Conservation (phyloP, 2,113 vertebrate species). For the Engystomops pustulosus region DNA sequence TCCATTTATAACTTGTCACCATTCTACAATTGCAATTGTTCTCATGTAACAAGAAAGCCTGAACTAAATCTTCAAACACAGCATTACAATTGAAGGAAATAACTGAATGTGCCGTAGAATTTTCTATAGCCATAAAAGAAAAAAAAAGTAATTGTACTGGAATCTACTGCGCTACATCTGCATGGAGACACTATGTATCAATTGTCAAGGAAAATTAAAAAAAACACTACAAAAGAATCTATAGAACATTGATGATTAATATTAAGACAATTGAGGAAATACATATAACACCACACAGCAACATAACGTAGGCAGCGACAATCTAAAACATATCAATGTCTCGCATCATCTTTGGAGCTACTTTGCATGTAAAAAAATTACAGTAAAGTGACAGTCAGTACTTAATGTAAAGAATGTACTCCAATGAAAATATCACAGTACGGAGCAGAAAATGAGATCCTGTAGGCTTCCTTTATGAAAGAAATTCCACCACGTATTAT, state of each 20-base stretch:
- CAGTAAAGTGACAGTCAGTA: conserved; percentile 28
- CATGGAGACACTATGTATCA: conserved; percentile 2
- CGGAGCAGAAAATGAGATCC: neutral
- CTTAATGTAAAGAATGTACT: conserved; percentile 9
- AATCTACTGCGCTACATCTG: neutral
- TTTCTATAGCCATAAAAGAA: neutral
- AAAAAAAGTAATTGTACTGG: neutral
- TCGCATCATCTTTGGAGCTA: neutral
- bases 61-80: neutral
- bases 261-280: neutral
- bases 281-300: neutral
- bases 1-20: neutral
- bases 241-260: conserved; percentile 8
- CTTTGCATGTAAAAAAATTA: conserved; percentile 26
- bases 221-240: conserved; percentile 1
- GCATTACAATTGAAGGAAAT: neutral
- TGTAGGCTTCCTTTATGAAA: neutral
- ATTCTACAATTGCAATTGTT: neutral
- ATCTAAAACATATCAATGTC: conserved; percentile 11
- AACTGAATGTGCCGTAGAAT: neutral
- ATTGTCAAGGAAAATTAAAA: neutral
- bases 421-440: conserved; percentile 7
- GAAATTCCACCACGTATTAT: conserved; percentile 2
- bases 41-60: neutral
- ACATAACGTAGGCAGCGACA: conserved; percentile 26